Evolutionary conservation across 2,888 invertebrate species (phyloP).

Genomic region (Euzetes globulus): DNA sequence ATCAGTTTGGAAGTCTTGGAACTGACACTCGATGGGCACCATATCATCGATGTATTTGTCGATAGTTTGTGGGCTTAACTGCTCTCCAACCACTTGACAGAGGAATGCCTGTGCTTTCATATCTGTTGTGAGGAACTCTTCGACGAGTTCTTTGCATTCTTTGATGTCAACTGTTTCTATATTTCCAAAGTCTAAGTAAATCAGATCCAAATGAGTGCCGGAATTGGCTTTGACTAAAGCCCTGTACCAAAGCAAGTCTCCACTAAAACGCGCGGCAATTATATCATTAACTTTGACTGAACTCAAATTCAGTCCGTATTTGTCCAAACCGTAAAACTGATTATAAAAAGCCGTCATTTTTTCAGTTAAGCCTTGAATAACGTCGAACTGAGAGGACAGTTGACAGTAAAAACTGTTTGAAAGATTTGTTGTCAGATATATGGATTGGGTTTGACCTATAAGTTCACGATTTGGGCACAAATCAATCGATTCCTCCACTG

Average conservation of each 20-base stretch:
- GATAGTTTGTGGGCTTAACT: neutral
- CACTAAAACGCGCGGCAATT: conserved; percentile 35
- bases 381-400: neutral
- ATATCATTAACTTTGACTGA: conserved; percentile 27
- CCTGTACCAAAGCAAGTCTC: conserved; percentile 38
- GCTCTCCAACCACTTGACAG: neutral
- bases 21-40: neutral
- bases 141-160: neutral
- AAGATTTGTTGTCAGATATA: neutral
- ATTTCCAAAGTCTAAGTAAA: conserved; percentile 39
- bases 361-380: neutral
- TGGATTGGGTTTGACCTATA: neutral
- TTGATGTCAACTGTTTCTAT: conserved; percentile 3
- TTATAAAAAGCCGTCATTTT: neutral
- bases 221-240: conserved; percentile 27
- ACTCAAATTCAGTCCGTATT: neutral
- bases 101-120: neutral
- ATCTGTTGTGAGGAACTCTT: neutral
- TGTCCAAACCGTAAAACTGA: neutral
- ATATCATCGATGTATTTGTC: neutral
- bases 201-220: conserved; percentile 27
- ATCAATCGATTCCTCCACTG: no score
- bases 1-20: neutral
- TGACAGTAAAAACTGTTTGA: neutral
- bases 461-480: neutral